phyloP scores from a whole-genome alignment of 2,888 invertebrate species.

The Stenoptilia bipunctidactyla region DNA sequence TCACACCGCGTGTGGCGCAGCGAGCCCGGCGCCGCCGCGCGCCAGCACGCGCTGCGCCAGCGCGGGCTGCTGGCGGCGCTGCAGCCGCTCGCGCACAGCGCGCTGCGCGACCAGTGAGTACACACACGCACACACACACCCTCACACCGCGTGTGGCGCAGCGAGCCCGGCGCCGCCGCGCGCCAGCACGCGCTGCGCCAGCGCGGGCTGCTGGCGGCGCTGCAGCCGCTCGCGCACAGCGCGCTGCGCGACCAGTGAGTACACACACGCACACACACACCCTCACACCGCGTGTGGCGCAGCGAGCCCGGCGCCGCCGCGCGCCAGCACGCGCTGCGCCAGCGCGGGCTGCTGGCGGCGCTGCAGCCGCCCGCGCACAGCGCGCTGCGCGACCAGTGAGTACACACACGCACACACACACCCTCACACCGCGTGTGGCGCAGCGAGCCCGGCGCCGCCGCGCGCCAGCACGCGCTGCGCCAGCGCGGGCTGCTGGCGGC shows the following conservation, averaged over 20 bases:
- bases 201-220: slow-evolving; percentile 1
- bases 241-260: slow-evolving; percentile 41
- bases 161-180: neutral
- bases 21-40: neutral
- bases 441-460: neutral
- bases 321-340: slow-evolving; percentile 72
- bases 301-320: neutral
- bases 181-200: neutral
- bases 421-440: slow-evolving; percentile 72
- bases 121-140: neutral
- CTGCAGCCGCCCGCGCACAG: neutral
- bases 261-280: no score
- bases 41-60: neutral
- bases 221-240: slow-evolving; percentile 57
- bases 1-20: slow-evolving; percentile 62
- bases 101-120: slow-evolving; percentile 43
- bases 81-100: neutral
- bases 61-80: neutral
- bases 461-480: neutral
- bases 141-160: neutral
- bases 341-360: slow-evolving; percentile 86
- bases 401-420: slow-evolving; percentile 54
- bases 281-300: no score
- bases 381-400: slow-evolving; percentile 31
- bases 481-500: neutral